Evolutionary conservation across 2,888 invertebrate species (phyloP), one percentile per base, ranked within the genome.

Genomic region (Ophion obscuratus): DNA sequence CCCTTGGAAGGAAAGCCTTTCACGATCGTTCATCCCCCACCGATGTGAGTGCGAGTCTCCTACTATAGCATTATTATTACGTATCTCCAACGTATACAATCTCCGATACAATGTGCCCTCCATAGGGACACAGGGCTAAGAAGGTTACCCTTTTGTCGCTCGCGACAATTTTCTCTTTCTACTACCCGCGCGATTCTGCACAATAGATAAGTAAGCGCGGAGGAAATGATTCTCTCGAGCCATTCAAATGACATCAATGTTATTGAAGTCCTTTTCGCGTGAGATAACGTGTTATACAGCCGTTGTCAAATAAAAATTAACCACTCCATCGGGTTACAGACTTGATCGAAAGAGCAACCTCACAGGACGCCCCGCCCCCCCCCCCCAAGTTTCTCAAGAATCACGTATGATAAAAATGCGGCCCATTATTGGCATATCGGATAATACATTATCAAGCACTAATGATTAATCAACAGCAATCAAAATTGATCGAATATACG

Each of bases 41-140:
- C 2, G 24, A 24, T 24, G 24, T 53, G 62, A 14, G 17, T n/a
- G n/a, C 66, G 66, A 62, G 64, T 57, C 17, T 40, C 36, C 14
- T 71, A 73, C 71, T 71, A 79, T 71, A 53, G n/a, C 71, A 27
- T 71, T 73, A 64, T 73, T 79, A 71, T 71, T 57, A 71, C 71
- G 71, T 62, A 57, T 31, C 7, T 17, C 11, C 27, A 61, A 61
- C 57, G 10, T 70, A 61, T 27, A 78, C 24, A 40, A 24, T 77
- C 24, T 53, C 6, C 20, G 67, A 67, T 59, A 70, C 47, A 78
- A 61, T 66, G 67, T 67, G 57, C 57, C 68, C 57, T 84, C 64
- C 62, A 20, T 57, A 53, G 9, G 68, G 27, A 68, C 17, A 53
- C 14, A 67, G 44, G 27, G 40, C 53, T 17, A 62, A 78, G 53